Conservation (phyloP, 2,888 invertebrate species). For the Epiblema foenella region DNA sequence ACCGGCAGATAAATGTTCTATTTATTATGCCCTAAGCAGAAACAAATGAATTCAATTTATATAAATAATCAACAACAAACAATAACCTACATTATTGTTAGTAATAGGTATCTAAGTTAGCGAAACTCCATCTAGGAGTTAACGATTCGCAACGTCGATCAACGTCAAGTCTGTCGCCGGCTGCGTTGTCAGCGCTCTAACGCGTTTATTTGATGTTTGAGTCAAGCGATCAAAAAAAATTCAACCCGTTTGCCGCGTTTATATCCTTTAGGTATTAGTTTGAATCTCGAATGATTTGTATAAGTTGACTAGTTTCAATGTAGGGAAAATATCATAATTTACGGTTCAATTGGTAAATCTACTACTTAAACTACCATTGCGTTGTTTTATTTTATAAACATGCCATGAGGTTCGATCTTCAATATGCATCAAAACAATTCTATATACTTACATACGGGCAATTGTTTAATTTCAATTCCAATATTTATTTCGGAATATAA, state of each 20-base stretch:
- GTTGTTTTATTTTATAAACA: too few species aligned
- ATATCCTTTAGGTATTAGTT: not conserved
- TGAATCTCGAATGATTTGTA: not conserved
- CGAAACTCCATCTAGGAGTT: constrained; percentile 8
- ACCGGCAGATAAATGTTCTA: too few species aligned
- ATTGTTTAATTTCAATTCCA: too few species aligned
- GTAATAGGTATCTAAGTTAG: not conserved
- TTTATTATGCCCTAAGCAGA: too few species aligned
- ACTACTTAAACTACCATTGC: too few species aligned
- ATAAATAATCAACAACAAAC: not conserved
- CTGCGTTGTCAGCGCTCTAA: constrained; percentile 33
- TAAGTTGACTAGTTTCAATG: not conserved
- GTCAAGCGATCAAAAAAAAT: constrained; percentile 33
- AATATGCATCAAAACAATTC: too few species aligned
- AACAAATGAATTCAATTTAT: too few species aligned
- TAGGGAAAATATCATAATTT: too few species aligned
- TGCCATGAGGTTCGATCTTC: too few species aligned
- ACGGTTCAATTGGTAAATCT: too few species aligned
- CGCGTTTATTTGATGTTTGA: constrained; percentile 39
- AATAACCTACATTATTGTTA: not conserved
- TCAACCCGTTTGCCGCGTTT: not conserved
- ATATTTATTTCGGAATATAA: too few species aligned
- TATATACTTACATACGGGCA: too few species aligned
- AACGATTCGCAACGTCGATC: constrained; percentile 39
- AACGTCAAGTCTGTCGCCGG: constrained; percentile 35